Evolutionary conservation across 2,888 invertebrate genomes (phyloP).

Genomic region (Caenorhabditis sp.): DNA sequence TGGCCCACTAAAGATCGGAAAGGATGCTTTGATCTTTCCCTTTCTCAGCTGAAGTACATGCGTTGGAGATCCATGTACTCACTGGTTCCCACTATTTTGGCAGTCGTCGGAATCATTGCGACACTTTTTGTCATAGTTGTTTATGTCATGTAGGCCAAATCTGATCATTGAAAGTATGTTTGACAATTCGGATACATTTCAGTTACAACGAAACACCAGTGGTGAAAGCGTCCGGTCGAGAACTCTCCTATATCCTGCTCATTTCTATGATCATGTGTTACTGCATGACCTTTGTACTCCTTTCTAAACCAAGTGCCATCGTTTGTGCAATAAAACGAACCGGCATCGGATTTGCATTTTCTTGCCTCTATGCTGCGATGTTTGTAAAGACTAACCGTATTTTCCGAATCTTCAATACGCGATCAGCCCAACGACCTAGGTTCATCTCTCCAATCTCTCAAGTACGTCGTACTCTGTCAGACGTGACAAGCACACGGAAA

Average conservation of each 20-base stretch:
- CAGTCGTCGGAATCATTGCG: conserved; percentile 82
- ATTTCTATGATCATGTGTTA: conserved; percentile 85
- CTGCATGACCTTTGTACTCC: conserved; percentile 84
- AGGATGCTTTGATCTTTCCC: conserved; percentile 71
- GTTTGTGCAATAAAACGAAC: conserved; percentile 84
- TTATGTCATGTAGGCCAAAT: conserved; percentile 80
- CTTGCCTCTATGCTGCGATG: conserved; percentile 86
- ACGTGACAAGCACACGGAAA: conserved; percentile 32
- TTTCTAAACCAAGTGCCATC: conserved; percentile 84
- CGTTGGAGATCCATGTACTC: conserved; percentile 85
- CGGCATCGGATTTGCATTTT: conserved; percentile 86
- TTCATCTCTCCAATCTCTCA: conserved; percentile 87
- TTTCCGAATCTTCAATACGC: conserved; percentile 83
- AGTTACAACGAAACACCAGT: conserved; percentile 84
- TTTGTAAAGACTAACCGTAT: conserved; percentile 87
- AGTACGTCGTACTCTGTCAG: conserved; percentile 79
- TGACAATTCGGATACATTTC: conserved; percentile 75
- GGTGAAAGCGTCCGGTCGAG: conserved; percentile 86
- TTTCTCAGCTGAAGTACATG: conserved; percentile 80
- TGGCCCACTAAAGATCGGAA: conserved; percentile 66
- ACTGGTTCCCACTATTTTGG: conserved; percentile 84
- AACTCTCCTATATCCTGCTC: conserved; percentile 85
- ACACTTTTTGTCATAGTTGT: conserved; percentile 84
- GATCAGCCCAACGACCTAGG: conserved; percentile 84
- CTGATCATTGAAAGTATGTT: no score